Base-by-base conservation (phyloP, 37 sponge, comb jelly and placozoan species). In the Haliclona indistincta region DNA sequence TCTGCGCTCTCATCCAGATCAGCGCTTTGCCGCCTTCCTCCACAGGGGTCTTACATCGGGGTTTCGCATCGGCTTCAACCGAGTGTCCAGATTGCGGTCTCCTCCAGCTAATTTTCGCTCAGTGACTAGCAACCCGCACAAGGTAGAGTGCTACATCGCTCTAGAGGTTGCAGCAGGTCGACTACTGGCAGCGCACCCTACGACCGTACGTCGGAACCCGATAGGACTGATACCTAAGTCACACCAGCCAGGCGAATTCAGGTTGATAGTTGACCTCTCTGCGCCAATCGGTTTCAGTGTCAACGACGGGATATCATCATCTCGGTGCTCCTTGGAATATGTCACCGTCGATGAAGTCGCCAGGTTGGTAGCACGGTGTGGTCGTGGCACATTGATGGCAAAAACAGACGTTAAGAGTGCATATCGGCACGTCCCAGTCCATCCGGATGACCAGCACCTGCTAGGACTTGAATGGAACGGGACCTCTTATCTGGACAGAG, bases 251-350 rank as follows among this genome's bases (percentile, higher is more conserved):
- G 15, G 49, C 70, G 17, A n/a, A 35, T 43, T 11, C 11, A 68
- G 42, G 15, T 33, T 67, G 20, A 67, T 67, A 17, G 37, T 25
- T 17, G 38, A 67, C 22, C 69, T 67, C 37, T 67, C 69, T 22
- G 39, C 69, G 7, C 69, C 69, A 6, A 8, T 8, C 43, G 42
- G 39, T 10, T 19, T 8, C 69, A 67, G 69, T 22, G 39, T 67
- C 69, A 67, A 32, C 39, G 69, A 67, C 39, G 69, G 69, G 41
- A 67, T 67, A 22, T 35, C 69, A 15, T 11, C 35, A 22, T 38
- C 25, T 33, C 69, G 10, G 17, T 67, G 39, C 69, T 34, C 38
- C 43, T 23, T 67, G 69, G 8, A 19, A 15, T 67, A 67, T 67
- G 69, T 35, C 7, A 32, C 42, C 13, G 69, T 67, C 39, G 40